Evolutionary conservation across 2,797 vertebrate genomes (phyloP).

Genomic region (Gorsachius magnificus): DNA sequence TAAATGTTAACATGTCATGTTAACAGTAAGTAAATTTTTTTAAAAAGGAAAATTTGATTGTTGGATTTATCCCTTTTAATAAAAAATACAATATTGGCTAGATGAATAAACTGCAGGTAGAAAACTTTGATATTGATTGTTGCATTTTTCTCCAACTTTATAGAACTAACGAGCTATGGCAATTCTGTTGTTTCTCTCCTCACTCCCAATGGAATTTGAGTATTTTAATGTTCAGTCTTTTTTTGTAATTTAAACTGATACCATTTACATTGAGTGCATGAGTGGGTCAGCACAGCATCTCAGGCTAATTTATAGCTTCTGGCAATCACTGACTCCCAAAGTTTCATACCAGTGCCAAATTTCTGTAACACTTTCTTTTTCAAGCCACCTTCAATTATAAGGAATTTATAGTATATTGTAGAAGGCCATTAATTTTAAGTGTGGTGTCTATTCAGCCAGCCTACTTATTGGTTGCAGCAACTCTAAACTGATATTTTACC

Average conservation of each 20-base stretch:
- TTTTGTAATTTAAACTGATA: constrained; percentile 16
- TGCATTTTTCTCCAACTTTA: neutral
- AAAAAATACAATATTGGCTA: too few relatives aligned
- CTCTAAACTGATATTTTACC: constrained; percentile 3
- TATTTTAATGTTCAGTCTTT: neutral
- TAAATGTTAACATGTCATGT: neutral
- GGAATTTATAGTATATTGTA: neutral
- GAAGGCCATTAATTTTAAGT: neutral
- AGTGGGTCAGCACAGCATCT: neutral
- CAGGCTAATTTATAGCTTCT: neutral
- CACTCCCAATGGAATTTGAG: neutral
- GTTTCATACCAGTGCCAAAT: neutral
- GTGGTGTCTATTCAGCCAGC: neutral
- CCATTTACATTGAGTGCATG: neutral
- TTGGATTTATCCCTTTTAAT: too few relatives aligned
- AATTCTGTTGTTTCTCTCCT: neutral
- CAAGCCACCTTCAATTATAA: neutral
- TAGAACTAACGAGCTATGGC: neutral
- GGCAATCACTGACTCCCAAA: neutral
- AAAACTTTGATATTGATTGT: neutral
- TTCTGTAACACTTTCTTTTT: constrained; percentile 16
- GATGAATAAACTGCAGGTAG: neutral
- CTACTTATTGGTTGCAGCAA: neutral
- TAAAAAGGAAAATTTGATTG: too few relatives aligned
- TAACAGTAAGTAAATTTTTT: neutral